A percentile compares a stretch with the other conserved stretches of the same genome.
These are phyloP conservation scores for Penaeus monodon DNA, from an alignment of 2,888 invertebrate species.

Conservation along the genomic window DNA sequence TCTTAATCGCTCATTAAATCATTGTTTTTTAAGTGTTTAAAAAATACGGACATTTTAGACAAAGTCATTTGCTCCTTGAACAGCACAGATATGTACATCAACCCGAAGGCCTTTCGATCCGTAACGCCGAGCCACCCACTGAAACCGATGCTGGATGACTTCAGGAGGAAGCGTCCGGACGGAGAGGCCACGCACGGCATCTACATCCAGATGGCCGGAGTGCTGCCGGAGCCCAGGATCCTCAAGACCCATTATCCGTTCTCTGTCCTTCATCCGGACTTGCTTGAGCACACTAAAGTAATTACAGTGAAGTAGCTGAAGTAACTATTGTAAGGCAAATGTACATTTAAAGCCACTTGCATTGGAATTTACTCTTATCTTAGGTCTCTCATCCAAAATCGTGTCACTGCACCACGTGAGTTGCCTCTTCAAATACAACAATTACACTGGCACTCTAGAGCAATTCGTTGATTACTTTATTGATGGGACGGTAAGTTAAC, in stretches of 20 bases:
- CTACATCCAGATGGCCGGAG: background rate
- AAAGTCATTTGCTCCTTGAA: no score
- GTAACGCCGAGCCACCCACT: background rate
- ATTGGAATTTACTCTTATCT: background rate
- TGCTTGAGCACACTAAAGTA: conserved; percentile 50
- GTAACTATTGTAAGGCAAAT: background rate
- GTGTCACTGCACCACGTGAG: conserved; percentile 49
- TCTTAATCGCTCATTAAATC: background rate
- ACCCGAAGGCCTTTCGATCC: background rate
- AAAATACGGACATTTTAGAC: no score
- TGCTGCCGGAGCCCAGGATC: background rate
- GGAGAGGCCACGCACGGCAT: background rate
- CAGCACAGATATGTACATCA: conserved; percentile 18
- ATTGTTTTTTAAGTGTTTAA: background rate
- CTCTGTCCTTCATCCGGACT: conserved; percentile 32
- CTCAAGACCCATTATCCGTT: conserved; percentile 47
- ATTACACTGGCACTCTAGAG: conserved; percentile 35
- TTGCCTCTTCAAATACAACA: conserved; percentile 44
- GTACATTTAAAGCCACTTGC: background rate
- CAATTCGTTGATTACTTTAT: conserved; percentile 52
- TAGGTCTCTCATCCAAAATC: background rate
- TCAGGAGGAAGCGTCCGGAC: background rate
- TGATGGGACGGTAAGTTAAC: conserved; percentile 44
- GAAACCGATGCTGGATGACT: conserved; percentile 4
- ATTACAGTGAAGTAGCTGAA: no score